Percentiles rank a stretch among this genome's conserved stretches.
phyloP scores from a whole-genome alignment of 2,113 vertebrate species.

The Australoheros scitulus region DNA sequence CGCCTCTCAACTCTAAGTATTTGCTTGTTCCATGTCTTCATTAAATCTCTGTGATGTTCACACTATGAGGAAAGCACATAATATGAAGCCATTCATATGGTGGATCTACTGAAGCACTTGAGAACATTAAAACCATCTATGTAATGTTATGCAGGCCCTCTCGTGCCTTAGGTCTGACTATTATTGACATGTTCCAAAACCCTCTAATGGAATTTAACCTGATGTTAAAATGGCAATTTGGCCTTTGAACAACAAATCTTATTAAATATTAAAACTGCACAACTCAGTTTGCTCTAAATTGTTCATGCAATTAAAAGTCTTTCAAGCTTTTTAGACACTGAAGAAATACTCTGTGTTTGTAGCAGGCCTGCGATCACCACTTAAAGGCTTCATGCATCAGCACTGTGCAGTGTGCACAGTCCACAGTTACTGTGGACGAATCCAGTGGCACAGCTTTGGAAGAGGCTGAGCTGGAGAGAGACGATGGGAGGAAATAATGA shows the following conservation, averaged over 20 bases:
- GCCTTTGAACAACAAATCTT: background rate
- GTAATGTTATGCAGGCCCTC: accelerated
- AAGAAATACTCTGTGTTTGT: background rate
- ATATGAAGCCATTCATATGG: background rate
- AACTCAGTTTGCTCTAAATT: background rate
- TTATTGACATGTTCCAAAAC: background rate
- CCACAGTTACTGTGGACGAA: no score
- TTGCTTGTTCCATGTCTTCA: no score
- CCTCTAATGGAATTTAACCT: background rate
- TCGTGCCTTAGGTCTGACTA: no score
- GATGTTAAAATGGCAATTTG: background rate
- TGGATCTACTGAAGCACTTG: accelerated
- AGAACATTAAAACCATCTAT: background rate
- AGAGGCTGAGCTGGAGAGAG: background rate
- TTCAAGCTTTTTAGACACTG: background rate
- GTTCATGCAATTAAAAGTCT: background rate
- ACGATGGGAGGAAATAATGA: background rate
- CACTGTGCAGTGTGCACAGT: no score
- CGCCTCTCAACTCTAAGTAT: no score
- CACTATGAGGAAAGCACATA: background rate
- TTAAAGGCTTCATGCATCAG: background rate
- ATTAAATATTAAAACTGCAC: background rate
- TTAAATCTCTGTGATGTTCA: no score
- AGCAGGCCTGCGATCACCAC: no score
- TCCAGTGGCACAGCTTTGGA: no score